A percentile compares a stretch with the other conserved stretches of the same genome.
phyloP scores from a whole-genome alignment of 2,888 invertebrate species.

The Dolomedes plantarius region DNA sequence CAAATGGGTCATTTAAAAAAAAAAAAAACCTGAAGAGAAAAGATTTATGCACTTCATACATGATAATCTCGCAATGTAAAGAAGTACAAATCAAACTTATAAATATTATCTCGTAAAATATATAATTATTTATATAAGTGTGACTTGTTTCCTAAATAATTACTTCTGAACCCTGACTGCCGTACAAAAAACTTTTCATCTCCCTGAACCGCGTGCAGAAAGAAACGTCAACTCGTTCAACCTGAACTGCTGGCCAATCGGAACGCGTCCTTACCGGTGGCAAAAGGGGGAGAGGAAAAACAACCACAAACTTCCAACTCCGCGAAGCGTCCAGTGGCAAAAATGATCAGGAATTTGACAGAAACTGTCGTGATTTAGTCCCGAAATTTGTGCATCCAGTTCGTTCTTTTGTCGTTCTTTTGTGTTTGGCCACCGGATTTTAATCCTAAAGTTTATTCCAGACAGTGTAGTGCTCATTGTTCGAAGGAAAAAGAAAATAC shows the following conservation, averaged over 20 bases:
- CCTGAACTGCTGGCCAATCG: conserved; percentile 44
- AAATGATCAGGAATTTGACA: neutral
- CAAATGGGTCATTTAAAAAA: too few species aligned
- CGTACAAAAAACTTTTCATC: neutral
- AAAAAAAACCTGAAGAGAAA: too few species aligned
- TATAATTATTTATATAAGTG: too few species aligned
- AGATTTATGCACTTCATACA: too few species aligned
- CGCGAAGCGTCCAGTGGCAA: neutral
- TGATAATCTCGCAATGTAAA: too few species aligned
- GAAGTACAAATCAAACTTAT: too few species aligned
- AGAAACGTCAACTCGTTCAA: conserved; percentile 12
- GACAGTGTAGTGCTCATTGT: too few species aligned
- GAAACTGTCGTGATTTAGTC: neutral
- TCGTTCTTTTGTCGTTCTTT: neutral
- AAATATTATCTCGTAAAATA: too few species aligned
- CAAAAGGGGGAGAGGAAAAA: neutral
- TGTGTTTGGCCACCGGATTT: neutral
- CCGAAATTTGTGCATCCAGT: neutral
- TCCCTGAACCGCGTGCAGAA: neutral
- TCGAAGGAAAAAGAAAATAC: too few species aligned
- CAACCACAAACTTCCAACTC: neutral
- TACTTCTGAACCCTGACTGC: neutral
- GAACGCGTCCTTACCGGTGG: conserved; percentile 5
- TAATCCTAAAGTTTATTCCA: neutral
- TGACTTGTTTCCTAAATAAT: neutral